A percentile compares a stretch with the other conserved stretches of the same genome.
phyloP scores from a whole-genome alignment of 2,797 vertebrate species.

The Cyprinella venusta region DNA sequence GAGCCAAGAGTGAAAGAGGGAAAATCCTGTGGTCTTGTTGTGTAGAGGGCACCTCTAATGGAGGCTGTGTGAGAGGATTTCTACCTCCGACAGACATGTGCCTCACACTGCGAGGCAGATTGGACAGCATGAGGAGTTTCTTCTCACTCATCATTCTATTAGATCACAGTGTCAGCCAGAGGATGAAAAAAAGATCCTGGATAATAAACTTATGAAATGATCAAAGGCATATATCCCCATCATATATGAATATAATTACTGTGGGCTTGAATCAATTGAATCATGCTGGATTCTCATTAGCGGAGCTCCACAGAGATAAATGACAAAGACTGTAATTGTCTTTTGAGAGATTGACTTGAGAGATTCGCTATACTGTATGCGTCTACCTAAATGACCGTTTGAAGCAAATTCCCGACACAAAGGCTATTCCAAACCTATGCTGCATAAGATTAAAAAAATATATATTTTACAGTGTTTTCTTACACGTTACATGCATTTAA shows the following conservation, averaged over 20 bases:
- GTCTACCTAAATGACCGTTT: not conserved
- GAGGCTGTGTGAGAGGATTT: slow-evolving; percentile 33
- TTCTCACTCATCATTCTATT: slow-evolving; percentile 23
- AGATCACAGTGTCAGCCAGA: slow-evolving; percentile 24
- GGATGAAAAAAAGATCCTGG: not conserved
- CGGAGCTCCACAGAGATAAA: slow-evolving; percentile 12
- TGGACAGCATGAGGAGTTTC: slow-evolving; percentile 17
- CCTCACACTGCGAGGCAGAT: slow-evolving; percentile 30
- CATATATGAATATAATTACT: slow-evolving; percentile 33
- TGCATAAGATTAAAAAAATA: not conserved
- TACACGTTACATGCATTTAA: not conserved
- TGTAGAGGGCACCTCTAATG: slow-evolving; percentile 42
- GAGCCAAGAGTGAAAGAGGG: slow-evolving; percentile 23
- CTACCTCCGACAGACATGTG: slow-evolving; percentile 15
- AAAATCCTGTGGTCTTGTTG: not conserved
- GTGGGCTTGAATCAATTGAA: slow-evolving; percentile 13
- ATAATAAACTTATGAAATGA: slow-evolving; percentile 30
- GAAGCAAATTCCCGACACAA: not conserved
- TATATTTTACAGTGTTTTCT: not conserved
- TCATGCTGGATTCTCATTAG: slow-evolving; percentile 40
- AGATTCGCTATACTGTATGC: slow-evolving; percentile 5
- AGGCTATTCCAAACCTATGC: not conserved
- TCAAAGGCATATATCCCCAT: slow-evolving; percentile 14
- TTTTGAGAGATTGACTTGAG: slow-evolving; percentile 8
- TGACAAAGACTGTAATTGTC: slow-evolving; percentile 36